Percentiles rank a stretch among this genome's conserved stretches.
These are phyloP conservation scores for Leucania comma DNA, from an alignment of 2,888 invertebrate genomes.

Conservation along the genomic window DNA sequence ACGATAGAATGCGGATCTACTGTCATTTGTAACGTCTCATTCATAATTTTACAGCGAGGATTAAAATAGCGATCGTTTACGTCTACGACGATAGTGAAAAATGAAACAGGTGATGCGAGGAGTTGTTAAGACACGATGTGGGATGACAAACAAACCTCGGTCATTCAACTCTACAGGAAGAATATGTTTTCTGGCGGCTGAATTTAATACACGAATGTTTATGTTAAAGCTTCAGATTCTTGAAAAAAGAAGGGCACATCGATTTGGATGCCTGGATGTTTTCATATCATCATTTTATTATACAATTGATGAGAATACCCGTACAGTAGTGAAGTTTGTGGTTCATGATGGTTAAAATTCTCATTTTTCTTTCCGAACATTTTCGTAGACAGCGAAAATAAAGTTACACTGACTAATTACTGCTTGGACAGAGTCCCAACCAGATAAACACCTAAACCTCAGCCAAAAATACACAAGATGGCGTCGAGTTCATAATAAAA, in stretches of 20 bases:
- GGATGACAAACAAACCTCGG: slow-evolving; percentile 81
- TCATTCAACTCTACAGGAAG: slow-evolving; percentile 79
- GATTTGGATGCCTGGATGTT: slow-evolving; percentile 35
- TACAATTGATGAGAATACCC: slow-evolving; percentile 35
- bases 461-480: slow-evolving; percentile 90
- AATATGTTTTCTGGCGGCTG: slow-evolving; percentile 67
- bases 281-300: slow-evolving; percentile 44
- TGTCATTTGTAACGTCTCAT: slow-evolving; percentile 78
- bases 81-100: slow-evolving; percentile 82
- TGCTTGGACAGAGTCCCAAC: slow-evolving; percentile 89
- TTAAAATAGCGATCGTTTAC: slow-evolving; percentile 80
- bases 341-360: slow-evolving; percentile 46
- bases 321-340: slow-evolving; percentile 40
- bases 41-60: slow-evolving; percentile 80
- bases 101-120: slow-evolving; percentile 84
- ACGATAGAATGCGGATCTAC: slow-evolving; percentile 69
- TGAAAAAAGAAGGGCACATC: slow-evolving; percentile 46
- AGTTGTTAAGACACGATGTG: slow-evolving; percentile 76
- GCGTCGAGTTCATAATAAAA: slow-evolving; percentile 91
- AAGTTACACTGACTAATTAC: slow-evolving; percentile 88
- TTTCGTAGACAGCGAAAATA: slow-evolving; percentile 79
- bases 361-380: slow-evolving; percentile 70
- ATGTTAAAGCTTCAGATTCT: slow-evolving; percentile 57
- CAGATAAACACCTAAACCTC: slow-evolving; percentile 90
- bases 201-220: slow-evolving; percentile 67